phyloP scores from a whole-genome alignment of 2,888 invertebrate genomes.

The Pristionchus maxplancki region DNA sequence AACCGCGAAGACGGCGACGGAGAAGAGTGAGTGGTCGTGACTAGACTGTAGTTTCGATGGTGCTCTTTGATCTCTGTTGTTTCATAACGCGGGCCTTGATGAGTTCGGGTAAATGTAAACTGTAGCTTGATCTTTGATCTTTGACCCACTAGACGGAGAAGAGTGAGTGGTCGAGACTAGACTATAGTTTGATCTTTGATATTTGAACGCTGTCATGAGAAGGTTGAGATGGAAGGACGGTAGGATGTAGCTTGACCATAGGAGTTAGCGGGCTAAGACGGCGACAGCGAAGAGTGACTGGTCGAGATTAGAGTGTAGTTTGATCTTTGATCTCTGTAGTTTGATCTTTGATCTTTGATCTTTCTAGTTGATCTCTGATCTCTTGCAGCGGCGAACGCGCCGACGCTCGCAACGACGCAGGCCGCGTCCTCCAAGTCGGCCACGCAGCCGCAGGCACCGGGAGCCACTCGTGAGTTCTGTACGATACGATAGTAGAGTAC shows the following conservation, averaged over 20 bases:
- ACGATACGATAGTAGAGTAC: too few species aligned
- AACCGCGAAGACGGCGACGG: not conserved
- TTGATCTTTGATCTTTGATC: too few species aligned
- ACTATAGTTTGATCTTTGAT: slow-evolving; percentile 21
- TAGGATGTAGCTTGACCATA: too few species aligned
- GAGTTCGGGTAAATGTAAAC: too few species aligned
- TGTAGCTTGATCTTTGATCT: not conserved
- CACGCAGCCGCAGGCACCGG: not conserved
- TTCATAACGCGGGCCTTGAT: not conserved
- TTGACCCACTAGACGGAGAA: too few species aligned
- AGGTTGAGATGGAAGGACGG: too few species aligned
- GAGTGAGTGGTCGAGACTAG: too few species aligned
- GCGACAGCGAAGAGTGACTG: too few species aligned
- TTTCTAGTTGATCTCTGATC: slow-evolving; percentile 19
- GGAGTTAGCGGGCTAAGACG: too few species aligned
- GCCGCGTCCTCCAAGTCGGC: not conserved
- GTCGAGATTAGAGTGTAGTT: too few species aligned
- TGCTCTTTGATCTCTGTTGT: not conserved
- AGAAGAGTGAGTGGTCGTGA: slow-evolving; percentile 10
- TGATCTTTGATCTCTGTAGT: too few species aligned
- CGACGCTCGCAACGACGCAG: not conserved
- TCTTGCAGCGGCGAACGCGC: slow-evolving; percentile 1
- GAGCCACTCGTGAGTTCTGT: too few species aligned
- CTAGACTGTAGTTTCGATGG: not conserved
- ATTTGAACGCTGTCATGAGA: not conserved